These are phyloP conservation scores for Telenomus remus DNA, from an alignment of 1,140 invertebrate genomes.

Conservation along the genomic window DNA sequence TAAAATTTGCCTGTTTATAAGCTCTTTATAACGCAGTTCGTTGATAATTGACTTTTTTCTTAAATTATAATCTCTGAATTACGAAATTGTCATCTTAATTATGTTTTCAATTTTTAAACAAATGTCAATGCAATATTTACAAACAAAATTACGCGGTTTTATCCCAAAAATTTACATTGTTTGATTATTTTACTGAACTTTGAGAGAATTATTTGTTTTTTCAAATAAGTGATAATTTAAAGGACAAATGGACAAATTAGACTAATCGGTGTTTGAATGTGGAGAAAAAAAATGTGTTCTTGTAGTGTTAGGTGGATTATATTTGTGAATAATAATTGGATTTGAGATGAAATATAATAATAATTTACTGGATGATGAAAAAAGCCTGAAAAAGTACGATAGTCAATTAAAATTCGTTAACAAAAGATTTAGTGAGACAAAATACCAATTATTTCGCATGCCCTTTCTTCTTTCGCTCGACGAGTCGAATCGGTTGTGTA, in stretches of 20 bases:
- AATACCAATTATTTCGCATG: constrained; percentile 69
- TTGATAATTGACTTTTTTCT: not conserved
- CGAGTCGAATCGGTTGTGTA: constrained; percentile 38
- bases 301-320: too few species aligned
- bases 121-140: too few species aligned
- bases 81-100: too few species aligned
- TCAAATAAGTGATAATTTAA: too few species aligned
- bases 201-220: too few species aligned
- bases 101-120: too few species aligned
- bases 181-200: too few species aligned
- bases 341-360: not conserved
- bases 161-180: too few species aligned
- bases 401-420: constrained; percentile 70
- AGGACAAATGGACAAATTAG: too few species aligned
- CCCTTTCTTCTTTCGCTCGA: constrained; percentile 57
- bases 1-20: not conserved
- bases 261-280: too few species aligned
- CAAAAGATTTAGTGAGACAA: constrained; percentile 70
- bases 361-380: constrained; percentile 1
- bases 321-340: not conserved
- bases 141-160: too few species aligned
- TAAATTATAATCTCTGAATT: not conserved
- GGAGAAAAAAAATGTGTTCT: too few species aligned
- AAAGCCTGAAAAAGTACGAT: constrained; percentile 58
- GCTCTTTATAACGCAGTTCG: not conserved